Percentiles rank a stretch among this genome's conserved stretches.
These are phyloP conservation scores for Felis catus DNA, from an alignment of 2,113 vertebrate species.

Conservation along the genomic window F.catus_Fca126_mat1.0 CM031412.1:208092501-208093000, in stretches of 20 bases:
- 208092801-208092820: conserved; percentile 44
- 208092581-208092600: not conserved
- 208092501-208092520: not conserved
- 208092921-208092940: conserved; percentile 72
- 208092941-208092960: conserved; percentile 68
- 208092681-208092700: not conserved
- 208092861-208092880: conserved; percentile 70
- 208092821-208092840: conserved; percentile 57
- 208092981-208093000: conserved; percentile 47
- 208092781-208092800: conserved; percentile 62
- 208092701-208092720: not conserved
- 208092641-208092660: not conserved
- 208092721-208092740: not conserved
- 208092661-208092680: not conserved
- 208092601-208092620: not conserved
- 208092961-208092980: not conserved
- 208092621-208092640: not conserved
- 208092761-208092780: not conserved
- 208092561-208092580: not conserved
- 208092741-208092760: not conserved
- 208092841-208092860: conserved; percentile 53
- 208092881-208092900: conserved; percentile 71
- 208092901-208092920: conserved; percentile 66
- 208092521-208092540: not conserved
- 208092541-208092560: not conserved